Evolutionary conservation across 2,888 invertebrate genomes (phyloP).

Genomic region (Lasioglossum vierecki): DNA sequence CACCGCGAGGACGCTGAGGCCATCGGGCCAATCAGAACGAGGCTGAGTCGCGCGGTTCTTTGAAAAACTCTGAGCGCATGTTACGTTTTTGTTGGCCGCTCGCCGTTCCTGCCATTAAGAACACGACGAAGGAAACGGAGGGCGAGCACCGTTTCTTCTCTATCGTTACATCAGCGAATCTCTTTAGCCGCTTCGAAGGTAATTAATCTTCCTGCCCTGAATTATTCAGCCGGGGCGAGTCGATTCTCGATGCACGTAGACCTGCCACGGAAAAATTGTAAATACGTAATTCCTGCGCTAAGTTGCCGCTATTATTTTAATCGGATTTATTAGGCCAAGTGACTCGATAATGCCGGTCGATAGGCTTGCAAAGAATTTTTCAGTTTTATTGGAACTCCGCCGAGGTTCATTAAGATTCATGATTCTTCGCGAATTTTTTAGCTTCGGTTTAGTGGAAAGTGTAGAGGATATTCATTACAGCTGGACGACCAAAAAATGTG

Average conservation of each 20-base stretch:
- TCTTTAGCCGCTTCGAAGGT: constrained; percentile 1
- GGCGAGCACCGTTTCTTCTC: constrained; percentile 41
- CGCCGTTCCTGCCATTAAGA: constrained; percentile 29
- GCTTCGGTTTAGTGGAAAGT: not conserved
- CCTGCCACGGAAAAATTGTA: not conserved
- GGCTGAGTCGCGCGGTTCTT: constrained; percentile 44
- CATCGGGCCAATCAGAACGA: constrained; percentile 62
- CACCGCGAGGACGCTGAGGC: constrained; percentile 72
- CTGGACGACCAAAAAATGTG: not conserved
- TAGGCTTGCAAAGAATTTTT: not conserved
- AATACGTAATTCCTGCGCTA: not conserved
- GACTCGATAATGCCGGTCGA: not conserved
- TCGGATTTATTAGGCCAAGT: not conserved
- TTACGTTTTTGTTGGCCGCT: constrained; percentile 49
- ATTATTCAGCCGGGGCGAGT: constrained; percentile 37
- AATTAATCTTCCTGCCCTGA: constrained; percentile 45
- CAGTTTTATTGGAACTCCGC: not conserved
- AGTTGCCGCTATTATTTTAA: constrained; percentile 6
- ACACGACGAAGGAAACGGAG: constrained; percentile 37
- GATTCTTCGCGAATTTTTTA: not conserved
- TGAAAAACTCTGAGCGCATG: constrained; percentile 49
- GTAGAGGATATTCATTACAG: not conserved
- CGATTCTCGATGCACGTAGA: not conserved
- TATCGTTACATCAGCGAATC: constrained; percentile 56
- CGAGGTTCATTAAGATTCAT: not conserved